Percentiles rank a stretch among this genome's conserved stretches.
Evolutionary conservation across 2,888 invertebrate genomes (phyloP).

Genomic region (Lepidochitona cinerea): DNA sequence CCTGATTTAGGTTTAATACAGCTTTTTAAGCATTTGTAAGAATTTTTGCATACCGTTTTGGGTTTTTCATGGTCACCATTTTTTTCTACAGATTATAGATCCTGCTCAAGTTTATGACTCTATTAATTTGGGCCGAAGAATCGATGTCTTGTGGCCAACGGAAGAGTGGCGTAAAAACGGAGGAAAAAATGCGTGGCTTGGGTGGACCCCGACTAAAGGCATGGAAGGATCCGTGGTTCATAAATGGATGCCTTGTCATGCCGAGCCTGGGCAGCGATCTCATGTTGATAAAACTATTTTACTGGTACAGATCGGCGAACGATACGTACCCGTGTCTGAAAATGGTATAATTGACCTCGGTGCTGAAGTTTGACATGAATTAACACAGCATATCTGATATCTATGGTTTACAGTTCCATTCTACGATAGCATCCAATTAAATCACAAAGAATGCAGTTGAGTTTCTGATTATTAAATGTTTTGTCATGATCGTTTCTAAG

Average conservation of each 20-base stretch:
- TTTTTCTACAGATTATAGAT: slow-evolving; percentile 62
- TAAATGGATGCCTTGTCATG: slow-evolving; percentile 94
- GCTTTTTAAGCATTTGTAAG: no score
- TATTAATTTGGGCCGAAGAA: slow-evolving; percentile 89
- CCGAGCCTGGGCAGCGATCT: slow-evolving; percentile 87
- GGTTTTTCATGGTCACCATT: background rate
- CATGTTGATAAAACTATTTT: slow-evolving; percentile 93
- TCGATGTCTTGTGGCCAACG: slow-evolving; percentile 96
- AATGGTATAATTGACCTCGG: slow-evolving; percentile 78
- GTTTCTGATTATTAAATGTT: no score
- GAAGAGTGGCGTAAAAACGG: slow-evolving; percentile 89
- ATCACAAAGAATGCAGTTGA: no score
- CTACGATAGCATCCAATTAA: no score
- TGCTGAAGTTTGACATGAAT: slow-evolving; percentile 56
- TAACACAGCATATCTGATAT: slow-evolving; percentile 4
- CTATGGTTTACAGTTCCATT: no score
- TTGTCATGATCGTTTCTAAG: no score
- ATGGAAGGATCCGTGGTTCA: slow-evolving; percentile 95
- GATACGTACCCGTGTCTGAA: slow-evolving; percentile 93
- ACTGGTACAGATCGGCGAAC: slow-evolving; percentile 92
- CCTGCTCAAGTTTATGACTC: slow-evolving; percentile 84
- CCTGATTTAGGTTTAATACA: no score
- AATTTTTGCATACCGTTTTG: no score
- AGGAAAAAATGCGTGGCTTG: slow-evolving; percentile 89
- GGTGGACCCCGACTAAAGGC: slow-evolving; percentile 90